Base-by-base conservation (phyloP, 92 coral and sea anemone genomes). In the Paramuricea clavata region DNA sequence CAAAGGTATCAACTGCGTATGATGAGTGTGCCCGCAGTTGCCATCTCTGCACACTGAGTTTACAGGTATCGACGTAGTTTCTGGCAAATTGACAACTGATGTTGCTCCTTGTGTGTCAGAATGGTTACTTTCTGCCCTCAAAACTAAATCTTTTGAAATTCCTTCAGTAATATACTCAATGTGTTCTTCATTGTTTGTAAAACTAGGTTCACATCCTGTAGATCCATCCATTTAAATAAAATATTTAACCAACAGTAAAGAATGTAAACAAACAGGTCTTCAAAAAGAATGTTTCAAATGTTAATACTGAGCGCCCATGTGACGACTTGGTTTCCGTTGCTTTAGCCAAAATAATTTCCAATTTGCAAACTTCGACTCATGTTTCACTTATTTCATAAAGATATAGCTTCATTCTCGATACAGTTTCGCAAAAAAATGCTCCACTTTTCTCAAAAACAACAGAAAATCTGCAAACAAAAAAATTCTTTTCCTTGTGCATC, bases 111-210 rank as follows among this genome's bases (percentile, higher is more conserved):
- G 16, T 19, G 49, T 30, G 31, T 61, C 57, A 47, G 78, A 27
- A 72, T 79, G 50, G 57, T 79, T 42, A 56, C 21, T n/a, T 15
- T 31, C 19, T 30, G 30, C 70, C 19, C 47, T 54, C 1, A 79
- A 7, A 59, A 59, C 73, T 43, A 78, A 60, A 32, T 78, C 65
- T 5, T 35, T 21, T 15, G 72, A 21, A 61, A 79, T 39, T 36
- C 70, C 84, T 39, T 60, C 73, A 59, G 84, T 61, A 6, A 79
- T n/a, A 26, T 7, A 9, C 42, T 79, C 57, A 5, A 79, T 3
- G 0, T 41, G 42, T 5, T 28, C 59, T 61, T 79, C 56, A 33
- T 61, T 57, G 19, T 78, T 79, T 44, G 65, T 39, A 6, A 65
- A 60, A 13, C 33, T n/a, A 2, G 65, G 6, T 60, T 60, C 84